Conservation (phyloP, 2,113 vertebrate genomes). For the Zapus hudsonius region DNA sequence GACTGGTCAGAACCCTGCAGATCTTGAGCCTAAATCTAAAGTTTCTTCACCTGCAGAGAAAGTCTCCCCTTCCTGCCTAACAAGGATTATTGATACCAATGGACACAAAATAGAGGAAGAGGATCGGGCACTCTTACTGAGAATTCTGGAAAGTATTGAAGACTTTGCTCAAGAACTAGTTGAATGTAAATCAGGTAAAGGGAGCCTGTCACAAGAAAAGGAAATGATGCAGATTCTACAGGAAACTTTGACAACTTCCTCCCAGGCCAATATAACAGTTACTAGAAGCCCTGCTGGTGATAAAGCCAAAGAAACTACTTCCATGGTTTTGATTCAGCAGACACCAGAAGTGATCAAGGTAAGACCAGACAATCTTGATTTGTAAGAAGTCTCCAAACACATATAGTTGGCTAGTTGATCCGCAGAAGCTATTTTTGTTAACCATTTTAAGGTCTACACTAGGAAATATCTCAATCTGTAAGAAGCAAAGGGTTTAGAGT, state of each 20-base stretch:
- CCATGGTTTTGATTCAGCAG: slow-evolving; percentile 94
- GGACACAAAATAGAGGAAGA: slow-evolving; percentile 92
- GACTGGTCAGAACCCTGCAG: slow-evolving; percentile 70
- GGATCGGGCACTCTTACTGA: slow-evolving; percentile 92
- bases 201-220: slow-evolving; percentile 93
- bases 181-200: slow-evolving; percentile 93
- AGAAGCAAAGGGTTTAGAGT: slow-evolving; percentile 34
- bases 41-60: slow-evolving; percentile 67
- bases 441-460: slow-evolving; percentile 54
- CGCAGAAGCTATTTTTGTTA: slow-evolving; percentile 31
- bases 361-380: slow-evolving; percentile 82
- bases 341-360: slow-evolving; percentile 96
- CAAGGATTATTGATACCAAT: slow-evolving; percentile 84
- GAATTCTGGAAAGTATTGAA: slow-evolving; percentile 98
- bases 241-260: slow-evolving; percentile 91
- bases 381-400: slow-evolving; percentile 38
- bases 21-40: slow-evolving; percentile 85
- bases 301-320: slow-evolving; percentile 85
- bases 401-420: neutral
- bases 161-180: slow-evolving; percentile 98
- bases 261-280: slow-evolving; percentile 84
- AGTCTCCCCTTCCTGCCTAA: slow-evolving; percentile 80
- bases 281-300: slow-evolving; percentile 75
- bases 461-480: slow-evolving; percentile 11
- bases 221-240: slow-evolving; percentile 98